phyloP scores from a whole-genome alignment of 2,888 invertebrate species.

The Leptopilina myrica region DNA sequence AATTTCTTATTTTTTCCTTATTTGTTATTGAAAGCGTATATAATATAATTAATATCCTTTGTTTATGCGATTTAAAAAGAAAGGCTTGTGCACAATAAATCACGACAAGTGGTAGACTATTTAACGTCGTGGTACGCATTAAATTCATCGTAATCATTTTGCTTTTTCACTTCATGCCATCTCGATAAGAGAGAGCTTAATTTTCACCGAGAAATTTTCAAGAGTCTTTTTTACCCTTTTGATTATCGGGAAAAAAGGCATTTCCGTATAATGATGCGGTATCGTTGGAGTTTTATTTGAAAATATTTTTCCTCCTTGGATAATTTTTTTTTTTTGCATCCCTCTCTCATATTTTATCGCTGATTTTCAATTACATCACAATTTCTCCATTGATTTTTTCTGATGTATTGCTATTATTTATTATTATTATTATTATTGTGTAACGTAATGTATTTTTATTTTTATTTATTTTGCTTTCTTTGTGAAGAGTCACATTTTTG shows the following conservation, averaged over 20 bases:
- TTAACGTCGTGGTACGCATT: conserved; percentile 9
- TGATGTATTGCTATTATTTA: no score
- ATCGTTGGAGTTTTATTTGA: background rate
- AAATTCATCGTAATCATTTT: conserved; percentile 18
- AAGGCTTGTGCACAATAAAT: background rate
- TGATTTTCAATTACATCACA: no score
- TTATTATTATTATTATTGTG: no score
- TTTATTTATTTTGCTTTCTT: no score
- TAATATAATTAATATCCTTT: background rate
- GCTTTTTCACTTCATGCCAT: conserved; percentile 10
- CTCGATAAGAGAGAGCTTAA: conserved; percentile 19
- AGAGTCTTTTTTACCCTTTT: conserved; percentile 14
- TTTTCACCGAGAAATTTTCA: conserved; percentile 1
- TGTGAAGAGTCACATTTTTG: no score
- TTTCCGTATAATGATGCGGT: background rate
- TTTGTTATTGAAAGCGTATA: background rate
- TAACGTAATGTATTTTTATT: no score
- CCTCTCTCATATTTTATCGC: no score
- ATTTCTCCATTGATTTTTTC: no score
- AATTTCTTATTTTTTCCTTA: background rate
- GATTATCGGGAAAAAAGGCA: background rate
- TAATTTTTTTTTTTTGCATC: no score
- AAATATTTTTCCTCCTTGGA: no score
- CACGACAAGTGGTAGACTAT: background rate
- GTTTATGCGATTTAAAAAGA: background rate